Evolutionary conservation across 2,113 vertebrate species (phyloP).

Genomic region (Telmatochromis brachygnathus): DNA sequence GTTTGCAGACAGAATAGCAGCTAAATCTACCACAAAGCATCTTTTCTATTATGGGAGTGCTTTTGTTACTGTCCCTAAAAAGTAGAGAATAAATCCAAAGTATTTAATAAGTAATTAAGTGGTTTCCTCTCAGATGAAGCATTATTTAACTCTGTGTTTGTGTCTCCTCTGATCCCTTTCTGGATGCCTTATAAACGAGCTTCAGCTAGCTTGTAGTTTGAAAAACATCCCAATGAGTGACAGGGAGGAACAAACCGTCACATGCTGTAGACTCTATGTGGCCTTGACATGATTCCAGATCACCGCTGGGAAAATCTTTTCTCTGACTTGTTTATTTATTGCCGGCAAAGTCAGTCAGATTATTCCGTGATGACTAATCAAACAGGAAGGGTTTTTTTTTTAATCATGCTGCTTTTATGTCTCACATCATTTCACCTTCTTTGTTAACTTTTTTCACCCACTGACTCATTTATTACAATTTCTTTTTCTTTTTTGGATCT

Average conservation of each 20-base stretch:
- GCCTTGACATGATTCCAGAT: neutral
- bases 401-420: neutral
- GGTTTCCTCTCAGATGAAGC: neutral
- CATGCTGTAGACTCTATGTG: neutral
- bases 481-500: neutral
- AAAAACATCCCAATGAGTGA: neutral
- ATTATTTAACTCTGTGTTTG: neutral
- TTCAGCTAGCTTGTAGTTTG: neutral
- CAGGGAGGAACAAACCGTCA: neutral
- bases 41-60: neutral
- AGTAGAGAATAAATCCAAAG: neutral
- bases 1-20: neutral
- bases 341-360: neutral
- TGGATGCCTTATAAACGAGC: neutral
- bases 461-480: neutral
- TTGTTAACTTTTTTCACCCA: neutral
- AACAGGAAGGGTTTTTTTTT: fast-evolving
- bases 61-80: neutral
- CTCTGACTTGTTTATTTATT: neutral
- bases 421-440: neutral
- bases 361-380: neutral
- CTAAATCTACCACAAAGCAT: neutral
- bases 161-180: neutral
- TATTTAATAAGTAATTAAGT: neutral
- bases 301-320: neutral